phyloP scores from a whole-genome alignment of 2,797 vertebrate species.

The Cebuella pygmaea region DNA sequence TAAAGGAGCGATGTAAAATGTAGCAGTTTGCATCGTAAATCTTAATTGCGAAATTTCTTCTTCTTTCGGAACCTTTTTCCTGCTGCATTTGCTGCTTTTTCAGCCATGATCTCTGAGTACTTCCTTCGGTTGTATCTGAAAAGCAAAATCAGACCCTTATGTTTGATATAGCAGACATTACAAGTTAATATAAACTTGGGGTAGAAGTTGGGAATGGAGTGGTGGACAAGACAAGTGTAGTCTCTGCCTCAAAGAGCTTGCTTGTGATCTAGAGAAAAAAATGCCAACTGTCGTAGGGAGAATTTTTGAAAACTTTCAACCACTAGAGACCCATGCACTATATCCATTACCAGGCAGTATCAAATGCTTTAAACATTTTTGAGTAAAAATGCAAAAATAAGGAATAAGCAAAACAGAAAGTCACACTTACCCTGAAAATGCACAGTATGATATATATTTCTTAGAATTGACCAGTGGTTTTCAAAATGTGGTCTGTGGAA shows the following conservation, averaged over 20 bases:
- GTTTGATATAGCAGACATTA: neutral
- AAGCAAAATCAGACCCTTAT: slow-evolving; percentile 74
- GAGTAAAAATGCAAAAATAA: slow-evolving; percentile 15
- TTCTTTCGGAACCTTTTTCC: slow-evolving; percentile 93
- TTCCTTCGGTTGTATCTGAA: slow-evolving; percentile 96
- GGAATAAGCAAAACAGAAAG: neutral
- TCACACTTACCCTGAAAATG: neutral
- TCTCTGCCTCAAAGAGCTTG: neutral
- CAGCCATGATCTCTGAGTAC: slow-evolving; percentile 92
- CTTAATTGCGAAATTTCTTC: slow-evolving; percentile 91
- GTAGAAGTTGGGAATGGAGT: neutral
- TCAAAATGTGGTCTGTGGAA: neutral
- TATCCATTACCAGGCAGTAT: neutral
- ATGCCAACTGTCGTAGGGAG: neutral
- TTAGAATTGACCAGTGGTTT: neutral
- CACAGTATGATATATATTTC: neutral
- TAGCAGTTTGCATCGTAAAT: slow-evolving; percentile 69
- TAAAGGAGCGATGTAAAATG: slow-evolving; percentile 44
- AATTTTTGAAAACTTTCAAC: neutral
- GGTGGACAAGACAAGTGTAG: neutral
- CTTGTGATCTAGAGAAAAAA: neutral
- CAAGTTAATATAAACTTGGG: neutral
- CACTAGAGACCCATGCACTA: neutral
- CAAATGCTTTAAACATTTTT: slow-evolving; percentile 1
- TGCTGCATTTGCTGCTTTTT: slow-evolving; percentile 91